phyloP scores from a whole-genome alignment of 2,113 vertebrate genomes.

The Eptesicus fuscus region DNA sequence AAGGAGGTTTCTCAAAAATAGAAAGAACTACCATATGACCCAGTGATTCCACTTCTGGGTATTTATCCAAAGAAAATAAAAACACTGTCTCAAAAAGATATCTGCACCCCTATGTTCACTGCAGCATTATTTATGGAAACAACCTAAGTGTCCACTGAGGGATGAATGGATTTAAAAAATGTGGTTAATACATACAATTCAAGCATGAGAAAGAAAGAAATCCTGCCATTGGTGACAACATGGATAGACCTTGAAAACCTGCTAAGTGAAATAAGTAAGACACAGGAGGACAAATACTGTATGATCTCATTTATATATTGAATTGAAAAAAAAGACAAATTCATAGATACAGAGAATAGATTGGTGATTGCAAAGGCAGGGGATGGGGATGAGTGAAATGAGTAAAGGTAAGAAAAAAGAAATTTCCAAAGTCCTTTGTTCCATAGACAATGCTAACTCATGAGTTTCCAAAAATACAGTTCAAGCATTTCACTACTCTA shows the following conservation, averaged over 20 bases:
- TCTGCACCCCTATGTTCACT: background rate
- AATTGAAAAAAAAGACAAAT: background rate
- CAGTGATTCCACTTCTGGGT: background rate
- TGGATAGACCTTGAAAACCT: background rate
- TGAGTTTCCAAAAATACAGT: background rate
- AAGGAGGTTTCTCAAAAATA: background rate
- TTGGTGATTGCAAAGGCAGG: background rate
- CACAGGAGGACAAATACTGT: background rate
- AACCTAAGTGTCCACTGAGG: background rate
- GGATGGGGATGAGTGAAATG: background rate
- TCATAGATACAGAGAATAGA: background rate
- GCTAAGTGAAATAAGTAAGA: background rate
- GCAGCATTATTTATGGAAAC: background rate
- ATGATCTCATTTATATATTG: background rate
- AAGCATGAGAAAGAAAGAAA: background rate
- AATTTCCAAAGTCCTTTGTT: background rate
- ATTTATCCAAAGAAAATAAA: background rate
- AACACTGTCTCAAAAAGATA: background rate
- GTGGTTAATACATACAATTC: background rate
- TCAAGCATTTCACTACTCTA: background rate
- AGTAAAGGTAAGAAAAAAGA: background rate
- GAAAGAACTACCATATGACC: background rate
- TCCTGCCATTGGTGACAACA: background rate
- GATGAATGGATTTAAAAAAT: background rate
- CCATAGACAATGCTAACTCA: background rate